Conservation (phyloP, 2,113 vertebrate genomes). For the Cyanoderma ruficeps region DNA sequence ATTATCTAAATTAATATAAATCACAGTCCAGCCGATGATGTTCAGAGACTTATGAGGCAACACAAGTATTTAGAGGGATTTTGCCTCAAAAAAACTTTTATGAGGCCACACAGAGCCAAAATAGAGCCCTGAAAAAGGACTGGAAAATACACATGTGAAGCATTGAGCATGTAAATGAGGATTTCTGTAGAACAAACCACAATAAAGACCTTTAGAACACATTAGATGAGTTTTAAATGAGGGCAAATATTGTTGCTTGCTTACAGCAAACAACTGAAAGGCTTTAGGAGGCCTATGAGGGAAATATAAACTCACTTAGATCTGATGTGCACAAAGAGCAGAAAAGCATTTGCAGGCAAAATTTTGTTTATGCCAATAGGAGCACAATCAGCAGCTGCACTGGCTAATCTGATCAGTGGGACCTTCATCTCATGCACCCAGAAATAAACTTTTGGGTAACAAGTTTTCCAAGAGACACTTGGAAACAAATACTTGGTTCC, state of each 20-base stretch:
- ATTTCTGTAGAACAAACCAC: neutral
- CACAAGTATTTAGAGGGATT: neutral
- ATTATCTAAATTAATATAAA: neutral
- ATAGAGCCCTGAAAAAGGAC: neutral
- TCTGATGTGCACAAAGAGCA: neutral
- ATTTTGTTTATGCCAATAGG: neutral
- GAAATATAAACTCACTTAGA: neutral
- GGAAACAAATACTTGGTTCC: neutral
- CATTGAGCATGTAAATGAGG: neutral
- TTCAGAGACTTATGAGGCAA: neutral
- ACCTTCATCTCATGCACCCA: neutral
- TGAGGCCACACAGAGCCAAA: neutral
- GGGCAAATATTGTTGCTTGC: slow-evolving; percentile 5
- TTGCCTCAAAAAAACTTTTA: neutral
- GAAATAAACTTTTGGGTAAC: neutral
- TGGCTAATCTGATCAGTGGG: neutral
- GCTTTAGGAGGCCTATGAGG: neutral
- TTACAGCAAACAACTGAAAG: neutral
- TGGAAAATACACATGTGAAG: neutral
- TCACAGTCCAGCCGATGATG: neutral
- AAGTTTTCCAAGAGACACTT: neutral
- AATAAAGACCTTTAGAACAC: neutral
- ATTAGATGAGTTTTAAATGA: neutral
- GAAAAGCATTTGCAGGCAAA: neutral
- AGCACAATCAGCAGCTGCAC: neutral